Percentiles rank a stretch among this genome's conserved stretches.
Conservation (phyloP, 2,888 invertebrate species). For the Euplagia quadripunctaria region DNA sequence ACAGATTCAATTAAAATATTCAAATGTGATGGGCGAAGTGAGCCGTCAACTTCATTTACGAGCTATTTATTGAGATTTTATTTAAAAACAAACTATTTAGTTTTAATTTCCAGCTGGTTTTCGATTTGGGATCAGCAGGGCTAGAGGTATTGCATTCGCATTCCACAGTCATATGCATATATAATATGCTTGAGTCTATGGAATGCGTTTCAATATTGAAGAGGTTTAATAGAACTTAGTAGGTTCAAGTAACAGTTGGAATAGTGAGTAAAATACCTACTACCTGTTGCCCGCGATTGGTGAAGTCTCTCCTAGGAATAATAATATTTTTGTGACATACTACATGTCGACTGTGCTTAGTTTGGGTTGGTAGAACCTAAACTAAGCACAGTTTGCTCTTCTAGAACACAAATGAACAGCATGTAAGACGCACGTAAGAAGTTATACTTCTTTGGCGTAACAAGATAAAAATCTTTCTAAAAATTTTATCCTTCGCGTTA, state of each 20-base stretch:
- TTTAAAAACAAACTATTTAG: conserved; percentile 23
- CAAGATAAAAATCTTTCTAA: too few species aligned
- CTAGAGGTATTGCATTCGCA: conserved; percentile 4
- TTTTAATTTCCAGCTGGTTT: conserved; percentile 7
- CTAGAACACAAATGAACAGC: too few species aligned
- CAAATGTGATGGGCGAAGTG: conserved; percentile 10
- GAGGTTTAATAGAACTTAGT: background rate
- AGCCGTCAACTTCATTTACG: conserved; percentile 8
- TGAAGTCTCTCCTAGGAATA: too few species aligned
- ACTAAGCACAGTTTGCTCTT: too few species aligned
- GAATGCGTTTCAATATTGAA: background rate
- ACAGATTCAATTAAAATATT: conserved; percentile 24
- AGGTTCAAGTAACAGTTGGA: background rate
- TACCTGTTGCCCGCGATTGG: too few species aligned
- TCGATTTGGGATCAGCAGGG: background rate
- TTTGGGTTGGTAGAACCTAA: too few species aligned
- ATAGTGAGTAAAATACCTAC: background rate
- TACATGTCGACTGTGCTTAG: too few species aligned
- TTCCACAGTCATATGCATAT: background rate
- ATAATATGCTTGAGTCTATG: background rate
- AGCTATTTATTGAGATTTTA: conserved; percentile 15
- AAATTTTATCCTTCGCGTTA: too few species aligned
- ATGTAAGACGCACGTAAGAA: too few species aligned
- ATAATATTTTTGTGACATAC: too few species aligned
- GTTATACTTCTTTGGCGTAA: too few species aligned